Base-by-base conservation (phyloP, 2,797 vertebrate genomes). In the Bovichtus variegatus region DNA sequence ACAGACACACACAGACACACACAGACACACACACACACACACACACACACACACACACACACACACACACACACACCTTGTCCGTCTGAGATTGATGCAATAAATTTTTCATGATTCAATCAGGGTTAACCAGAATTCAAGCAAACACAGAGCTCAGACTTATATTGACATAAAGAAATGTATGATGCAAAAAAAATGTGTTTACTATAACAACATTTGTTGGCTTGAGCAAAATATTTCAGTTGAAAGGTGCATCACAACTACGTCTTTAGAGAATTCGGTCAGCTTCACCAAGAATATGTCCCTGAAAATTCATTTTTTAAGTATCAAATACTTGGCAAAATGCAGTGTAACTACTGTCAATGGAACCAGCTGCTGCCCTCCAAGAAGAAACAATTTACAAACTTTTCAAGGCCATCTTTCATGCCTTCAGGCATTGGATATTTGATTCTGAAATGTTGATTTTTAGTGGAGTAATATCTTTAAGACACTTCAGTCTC, bases 61-160 rank as follows among this genome's bases (percentile, higher is more conserved):
- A 49, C 46, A 18, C 66, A 4, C 19, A 31, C 21, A 71, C 18
- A 25, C 7, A 44, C 11, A 19, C 11, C n/a, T 57, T 80, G 76
- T 74, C 71, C 60, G 29, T 47, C 57, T 47, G 68, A 83, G 51
- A 84, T 46, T 80, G 62, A 73, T 27, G 31, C 1, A 34, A 54
- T 91, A 49, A 81, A 86, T 85, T 81, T 87, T 86, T 85, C 57
- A 91, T 70, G 82, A 83, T 65, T 77, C 68, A 76, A 83, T 85
- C 78, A 86, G 76, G 82, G 74, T 82, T 83, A 72, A 34, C 9
- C 29, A 66, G 62, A 70, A 69, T 57, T 65, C 49, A 74, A 47
- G 54, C 76, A 76, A 78, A 84, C 64, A 80, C 3, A 53, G 55
- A 62, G 68, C 46, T 50, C n/a, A 43, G 23, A 41, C 50, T 12